Evolutionary conservation across 2,113 vertebrate genomes (phyloP).

Genomic region (Panthera leo): DNA sequence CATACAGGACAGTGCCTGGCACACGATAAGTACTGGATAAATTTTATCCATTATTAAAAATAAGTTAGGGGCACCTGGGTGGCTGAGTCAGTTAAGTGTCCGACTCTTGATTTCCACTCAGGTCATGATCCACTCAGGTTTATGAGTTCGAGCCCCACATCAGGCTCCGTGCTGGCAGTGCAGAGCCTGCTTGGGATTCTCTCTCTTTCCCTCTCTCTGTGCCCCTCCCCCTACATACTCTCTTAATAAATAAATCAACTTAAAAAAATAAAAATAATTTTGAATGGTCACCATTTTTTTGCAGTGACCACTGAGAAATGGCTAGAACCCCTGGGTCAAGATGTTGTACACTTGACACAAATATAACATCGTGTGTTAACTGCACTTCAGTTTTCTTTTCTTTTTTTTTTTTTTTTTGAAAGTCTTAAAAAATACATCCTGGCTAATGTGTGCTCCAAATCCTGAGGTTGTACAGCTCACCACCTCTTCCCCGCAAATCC

Average conservation of each 20-base stretch:
- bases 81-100: too few relatives aligned
- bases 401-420: too few relatives aligned
- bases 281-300: background rate
- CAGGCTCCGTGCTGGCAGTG: too few relatives aligned
- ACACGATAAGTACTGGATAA: background rate
- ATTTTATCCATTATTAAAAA: background rate
- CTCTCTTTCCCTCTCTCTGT: too few relatives aligned
- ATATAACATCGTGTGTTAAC: background rate
- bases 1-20: background rate
- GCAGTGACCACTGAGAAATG: background rate
- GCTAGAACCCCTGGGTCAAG: background rate
- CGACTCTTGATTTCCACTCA: too few relatives aligned
- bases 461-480: background rate
- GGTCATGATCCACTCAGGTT: too few relatives aligned
- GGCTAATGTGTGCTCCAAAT: background rate
- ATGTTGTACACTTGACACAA: background rate
- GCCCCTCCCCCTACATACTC: too few relatives aligned
- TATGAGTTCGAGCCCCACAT: too few relatives aligned
- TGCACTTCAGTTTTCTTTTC: background rate
- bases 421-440: background rate
- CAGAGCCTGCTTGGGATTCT: too few relatives aligned
- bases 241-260: too few relatives aligned
- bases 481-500: background rate
- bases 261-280: background rate
- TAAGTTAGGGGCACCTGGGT: too few relatives aligned